Evolutionary conservation across 1,140 invertebrate genomes (phyloP), one percentile per base, ranked within the genome.

Genomic region (Harlomillsia oculata): DNA sequence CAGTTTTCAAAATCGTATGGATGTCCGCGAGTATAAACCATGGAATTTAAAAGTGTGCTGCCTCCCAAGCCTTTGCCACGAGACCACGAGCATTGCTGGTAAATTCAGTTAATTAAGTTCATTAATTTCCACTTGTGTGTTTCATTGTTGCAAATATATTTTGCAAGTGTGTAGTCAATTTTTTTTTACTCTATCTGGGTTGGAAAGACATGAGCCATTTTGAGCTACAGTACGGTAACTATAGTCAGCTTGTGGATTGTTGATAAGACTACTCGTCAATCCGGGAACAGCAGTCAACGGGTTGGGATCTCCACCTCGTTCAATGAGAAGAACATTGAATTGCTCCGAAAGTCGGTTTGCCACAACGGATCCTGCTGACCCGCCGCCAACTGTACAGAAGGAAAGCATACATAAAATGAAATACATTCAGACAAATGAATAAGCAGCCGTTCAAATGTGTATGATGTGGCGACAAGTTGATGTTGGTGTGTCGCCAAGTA

Each of bases 241-340:
- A 77, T 84, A 89, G 64, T 83, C 82, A n/a, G 76, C 71, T 0
- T 69, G 73, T 1, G 80, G 80, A 16, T 78, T 73, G 68, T 88
- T 84, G 1, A 78, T 64, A 16, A 69, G 54, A 0, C 64, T 37
- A 28, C 77, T 66, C 5, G 77, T 64, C 1, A 80, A 62, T 0
- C 67, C 72, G 0, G 81, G 80, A 8, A 82, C 67, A 66, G 80
- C 57, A 14, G 59, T 44, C 5, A 68, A 18, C 5, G 40, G 57
- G 8, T 60, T 60, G 8, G 71, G 72, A 45, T 69, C 64, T 1
- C 67, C 68, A 8, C 74, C 74, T n/a, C 71, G 72, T 66, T 76
- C 74, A 14, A 76, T 14, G 9, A 76, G 48, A 18, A 76, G 62
- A 6, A 76, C 69, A n/a, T 61, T 69, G 45, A 66, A 65, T 50